These are phyloP conservation scores for Suillia variegata DNA, from an alignment of 2,888 invertebrate genomes.

Conservation along the genomic window DNA sequence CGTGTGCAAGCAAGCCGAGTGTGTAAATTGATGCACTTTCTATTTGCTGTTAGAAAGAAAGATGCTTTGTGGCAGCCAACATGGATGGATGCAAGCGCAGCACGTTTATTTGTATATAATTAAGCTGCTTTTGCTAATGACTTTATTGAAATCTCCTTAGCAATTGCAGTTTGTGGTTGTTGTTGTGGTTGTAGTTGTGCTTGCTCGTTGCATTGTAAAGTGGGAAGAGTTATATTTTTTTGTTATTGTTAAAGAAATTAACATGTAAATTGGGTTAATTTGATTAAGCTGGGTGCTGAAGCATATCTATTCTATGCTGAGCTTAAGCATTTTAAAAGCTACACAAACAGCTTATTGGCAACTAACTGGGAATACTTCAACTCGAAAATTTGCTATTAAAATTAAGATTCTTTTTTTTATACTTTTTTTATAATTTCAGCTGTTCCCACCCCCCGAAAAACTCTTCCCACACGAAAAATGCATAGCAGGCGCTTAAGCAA, in stretches of 20 bases:
- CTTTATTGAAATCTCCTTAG: slow-evolving; percentile 2
- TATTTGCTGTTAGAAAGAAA: slow-evolving; percentile 9
- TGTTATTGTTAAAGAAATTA: slow-evolving; percentile 4
- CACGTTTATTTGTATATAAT: slow-evolving; percentile 18
- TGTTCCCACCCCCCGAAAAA: slow-evolving; percentile 4
- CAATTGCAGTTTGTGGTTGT: background rate
- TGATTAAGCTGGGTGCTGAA: no score
- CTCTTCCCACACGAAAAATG: background rate
- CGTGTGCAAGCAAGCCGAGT: no score
- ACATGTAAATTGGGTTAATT: slow-evolving; percentile 7
- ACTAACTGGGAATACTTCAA: background rate
- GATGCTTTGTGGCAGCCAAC: no score
- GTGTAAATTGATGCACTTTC: slow-evolving; percentile 22
- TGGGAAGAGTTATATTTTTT: slow-evolving; percentile 5
- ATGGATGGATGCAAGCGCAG: background rate
- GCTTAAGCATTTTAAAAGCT: no score
- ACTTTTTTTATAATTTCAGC: background rate
- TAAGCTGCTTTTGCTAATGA: slow-evolving; percentile 23
- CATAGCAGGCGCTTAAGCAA: no score
- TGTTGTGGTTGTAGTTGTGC: background rate
- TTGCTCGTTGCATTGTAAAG: background rate
- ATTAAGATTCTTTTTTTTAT: background rate
- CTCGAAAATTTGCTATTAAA: no score
- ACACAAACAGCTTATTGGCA: background rate
- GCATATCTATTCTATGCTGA: no score